Base-by-base conservation (phyloP, 2,113 vertebrate species). In the Brachyistius frenatus region DNA sequence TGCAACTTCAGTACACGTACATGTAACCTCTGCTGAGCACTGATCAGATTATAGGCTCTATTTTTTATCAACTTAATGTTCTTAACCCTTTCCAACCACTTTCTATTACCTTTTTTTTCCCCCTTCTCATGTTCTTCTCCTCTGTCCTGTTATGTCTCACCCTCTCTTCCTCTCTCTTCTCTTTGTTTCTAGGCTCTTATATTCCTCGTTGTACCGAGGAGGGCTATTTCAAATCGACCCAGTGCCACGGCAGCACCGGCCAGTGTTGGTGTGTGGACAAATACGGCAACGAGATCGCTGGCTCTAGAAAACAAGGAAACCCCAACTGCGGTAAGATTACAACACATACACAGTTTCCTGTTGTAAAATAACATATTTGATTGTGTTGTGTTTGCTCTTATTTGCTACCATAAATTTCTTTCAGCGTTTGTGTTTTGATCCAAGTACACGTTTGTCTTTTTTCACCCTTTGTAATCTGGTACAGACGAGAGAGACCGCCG, bases 241-340 rank as follows among this genome's bases (percentile, higher is more conserved):
- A 99, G 93, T 99, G 98, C 89, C 98, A 98, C 0, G 93, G 96
- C 85, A 97, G 96, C 91, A 97, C 95, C 0, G 97, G 97, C 13
- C 98, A 99, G 89, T 99, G 98, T 91, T 99, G 97, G 97, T 99
- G 98, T 63, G 97, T 98, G 47, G 97, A 99, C 91, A 99, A 98
- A 87, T 99, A 99, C 0, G 97, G 98, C 14, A 99, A 99, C 1
- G 98, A 99, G 93, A 94, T 98, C 6, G 96, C 97, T 0, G 98
- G 98, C 86, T 98, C 97, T 69, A 95, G 97, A 91, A 97, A 96
- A 89, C 97, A 96, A 88, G 98, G 98, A 39, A 91, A 97, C 8
- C 96, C 97, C 11, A 96, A 93, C 84, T 99, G 98, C 30, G 97
- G 98, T 99, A 92, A 96, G 95, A 92, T 47, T 3, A 63, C 8